phyloP scores from a whole-genome alignment of 2,113 vertebrate species.

The Percopsis transmontana region DNA sequence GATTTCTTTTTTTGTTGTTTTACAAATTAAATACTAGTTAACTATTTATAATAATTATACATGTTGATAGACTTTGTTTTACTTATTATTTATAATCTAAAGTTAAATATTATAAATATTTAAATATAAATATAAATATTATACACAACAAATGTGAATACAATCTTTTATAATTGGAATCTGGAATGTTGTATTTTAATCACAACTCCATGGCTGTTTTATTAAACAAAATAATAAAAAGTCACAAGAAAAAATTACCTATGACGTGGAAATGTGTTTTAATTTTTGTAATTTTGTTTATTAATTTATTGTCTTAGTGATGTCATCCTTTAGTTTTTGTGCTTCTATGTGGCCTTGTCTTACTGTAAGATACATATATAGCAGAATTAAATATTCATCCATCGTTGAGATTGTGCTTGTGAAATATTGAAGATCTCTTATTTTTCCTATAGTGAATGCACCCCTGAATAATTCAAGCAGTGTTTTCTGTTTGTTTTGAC shows the following conservation, averaged over 20 bases:
- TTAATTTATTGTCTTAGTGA: slow-evolving; percentile 23
- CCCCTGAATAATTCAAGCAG: slow-evolving; percentile 76
- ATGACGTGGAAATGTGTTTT: background rate
- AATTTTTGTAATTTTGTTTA: slow-evolving; percentile 3
- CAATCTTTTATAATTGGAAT: background rate
- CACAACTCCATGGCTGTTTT: background rate
- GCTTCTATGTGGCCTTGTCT: slow-evolving; percentile 37
- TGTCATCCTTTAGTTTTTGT: slow-evolving; percentile 16
- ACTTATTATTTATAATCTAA: background rate
- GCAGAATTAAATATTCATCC: slow-evolving; percentile 73
- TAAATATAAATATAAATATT: background rate
- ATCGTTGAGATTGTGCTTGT: slow-evolving; percentile 64
- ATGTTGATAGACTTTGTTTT: background rate
- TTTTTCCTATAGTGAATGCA: slow-evolving; percentile 67
- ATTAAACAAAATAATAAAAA: background rate
- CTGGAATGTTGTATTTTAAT: background rate
- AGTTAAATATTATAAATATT: slow-evolving; percentile 1
- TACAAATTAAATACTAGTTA: background rate
- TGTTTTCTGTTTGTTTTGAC: slow-evolving; percentile 78
- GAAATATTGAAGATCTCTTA: slow-evolving; percentile 78
- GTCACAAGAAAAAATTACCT: no score
- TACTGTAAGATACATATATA: slow-evolving; percentile 34
- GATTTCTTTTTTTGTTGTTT: background rate
- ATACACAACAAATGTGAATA: background rate
- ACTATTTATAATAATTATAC: background rate